Base-by-base conservation (phyloP, 2,888 invertebrate species). In the Zele albiditarsus region DNA sequence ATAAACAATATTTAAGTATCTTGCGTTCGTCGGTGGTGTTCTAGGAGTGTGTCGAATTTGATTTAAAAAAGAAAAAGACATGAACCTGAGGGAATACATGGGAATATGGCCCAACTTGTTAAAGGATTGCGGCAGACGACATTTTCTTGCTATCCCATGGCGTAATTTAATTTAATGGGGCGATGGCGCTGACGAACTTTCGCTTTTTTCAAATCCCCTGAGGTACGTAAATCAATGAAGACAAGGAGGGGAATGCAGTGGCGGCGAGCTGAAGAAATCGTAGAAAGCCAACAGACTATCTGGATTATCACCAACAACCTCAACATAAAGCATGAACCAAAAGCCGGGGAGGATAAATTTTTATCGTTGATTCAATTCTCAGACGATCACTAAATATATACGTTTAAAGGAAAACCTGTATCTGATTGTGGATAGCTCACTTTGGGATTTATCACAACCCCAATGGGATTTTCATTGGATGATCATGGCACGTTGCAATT, bases 141-240 rank as follows among this genome's bases (percentile, higher is more conserved):
- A 82, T 82, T 82, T 81, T 79, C 78, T 72, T 46, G 79, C 81
- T 76, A 82, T 82, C 81, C 78, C 78, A 68, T 62, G 69, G 73
- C 78, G 82, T 83, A 83, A 83, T 83, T 83, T 80, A 82, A 83
- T 82, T 82, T 82, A 83, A 81, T 80, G 77, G 79, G 73, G 82
- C 79, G 81, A 80, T 78, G 25, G 77, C 76, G 78, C 76, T 72
- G 62, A 75, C 78, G 81, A 83, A 82, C 80, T 83, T 82, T 80
- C 78, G 76, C 82, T 80, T 82, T 78, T 80, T 76, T 74, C 77
- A 77, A 79, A 82, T 81, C 80, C 81, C 76, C 53, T 63, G 20
- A 57, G 65, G 58, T 38, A 65, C 76, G 78, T 75, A 75, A 60
- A 69, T 27, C 63, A 23, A 38, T 71, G 57, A 60, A 75, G 60